A percentile compares a stretch with the other conserved stretches of the same genome.
These are phyloP conservation scores for Engraulis encrasicolus DNA, from an alignment of 2,113 vertebrate genomes.

Conservation along the genomic window DNA sequence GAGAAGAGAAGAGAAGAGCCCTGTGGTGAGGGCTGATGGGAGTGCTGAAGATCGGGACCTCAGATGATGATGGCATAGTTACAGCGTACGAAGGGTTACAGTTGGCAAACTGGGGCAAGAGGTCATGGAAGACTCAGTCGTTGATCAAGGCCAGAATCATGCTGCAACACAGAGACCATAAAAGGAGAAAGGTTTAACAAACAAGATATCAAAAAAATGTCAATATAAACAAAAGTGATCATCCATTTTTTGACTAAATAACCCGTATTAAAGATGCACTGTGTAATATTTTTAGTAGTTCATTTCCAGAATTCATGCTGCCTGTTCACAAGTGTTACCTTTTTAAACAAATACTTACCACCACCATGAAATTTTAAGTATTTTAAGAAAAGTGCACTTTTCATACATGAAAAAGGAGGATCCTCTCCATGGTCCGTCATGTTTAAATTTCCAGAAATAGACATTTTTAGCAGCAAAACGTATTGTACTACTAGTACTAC, in stretches of 20 bases:
- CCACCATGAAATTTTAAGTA: no score
- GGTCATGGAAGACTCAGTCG: slow-evolving; percentile 78
- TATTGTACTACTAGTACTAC: no score
- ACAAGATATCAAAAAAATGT: background rate
- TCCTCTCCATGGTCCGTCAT: no score
- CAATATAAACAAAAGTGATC: background rate
- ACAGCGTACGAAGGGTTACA: slow-evolving; percentile 43
- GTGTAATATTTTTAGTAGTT: no score
- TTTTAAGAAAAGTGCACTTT: no score
- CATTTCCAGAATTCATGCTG: no score
- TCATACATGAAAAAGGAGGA: no score
- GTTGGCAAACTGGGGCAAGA: slow-evolving; percentile 47
- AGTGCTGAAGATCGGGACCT: background rate
- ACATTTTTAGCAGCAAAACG: no score
- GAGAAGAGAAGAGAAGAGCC: background rate
- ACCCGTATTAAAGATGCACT: no score
- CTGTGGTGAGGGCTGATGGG: background rate
- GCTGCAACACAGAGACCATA: slow-evolving; percentile 78
- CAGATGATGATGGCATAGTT: background rate
- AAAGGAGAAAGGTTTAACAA: background rate
- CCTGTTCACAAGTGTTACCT: no score
- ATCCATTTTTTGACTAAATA: background rate
- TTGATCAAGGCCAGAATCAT: slow-evolving; percentile 99
- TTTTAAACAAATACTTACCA: no score
- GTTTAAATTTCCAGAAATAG: no score